Base-by-base conservation (phyloP, 1,140 invertebrate genomes). In the Leptinotarsa defecta region DNA sequence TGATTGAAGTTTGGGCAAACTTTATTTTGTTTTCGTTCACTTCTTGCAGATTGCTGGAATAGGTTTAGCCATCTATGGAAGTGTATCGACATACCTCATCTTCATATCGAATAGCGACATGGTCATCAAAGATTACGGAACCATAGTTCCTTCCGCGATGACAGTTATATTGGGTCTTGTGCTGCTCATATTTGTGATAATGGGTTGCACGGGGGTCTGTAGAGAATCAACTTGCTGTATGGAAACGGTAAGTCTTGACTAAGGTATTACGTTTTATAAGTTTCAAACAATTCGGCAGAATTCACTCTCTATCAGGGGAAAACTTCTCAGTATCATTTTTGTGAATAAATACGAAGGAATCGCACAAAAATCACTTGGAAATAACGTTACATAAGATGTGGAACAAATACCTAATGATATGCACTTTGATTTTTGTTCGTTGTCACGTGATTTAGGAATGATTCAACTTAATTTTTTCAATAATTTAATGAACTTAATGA, bases 191-290 rank as follows among this genome's bases (percentile, higher is more conserved):
- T 93, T 94, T 82, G 76, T 94, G 34, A 91, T 95, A 88, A 93
- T 95, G 82, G 94, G 94, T 79, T 96, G 94, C 85, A 95, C 94
- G 82, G 94, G 94, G 49, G 94, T 94, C 13, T 91, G 94, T 71
- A 89, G 92, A 70, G 94, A 95, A 84, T 94, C 91, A 81, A 90
- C 93, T 80, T 95, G 93, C 86, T 95, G 95, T 93, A 88, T 93
- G 22, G 89, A 94, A 82, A 93, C 92, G 80, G 93, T 94, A 85
- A 88, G 87, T 52, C 19, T 6, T 34, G 20, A 4, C 24, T 24
- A 24, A 24, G 3, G 22, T 24, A 24, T 24, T 24, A 24, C 5
- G 6, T 34, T 34, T 6, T 8, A 34, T 2, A 34, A 34, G 34
- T 34, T 34, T 8, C 8, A 43, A 1, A 43, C 34, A 11, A 43